phyloP scores from a whole-genome alignment of 2,797 vertebrate species.

The Myioborus melanocephalus region DNA sequence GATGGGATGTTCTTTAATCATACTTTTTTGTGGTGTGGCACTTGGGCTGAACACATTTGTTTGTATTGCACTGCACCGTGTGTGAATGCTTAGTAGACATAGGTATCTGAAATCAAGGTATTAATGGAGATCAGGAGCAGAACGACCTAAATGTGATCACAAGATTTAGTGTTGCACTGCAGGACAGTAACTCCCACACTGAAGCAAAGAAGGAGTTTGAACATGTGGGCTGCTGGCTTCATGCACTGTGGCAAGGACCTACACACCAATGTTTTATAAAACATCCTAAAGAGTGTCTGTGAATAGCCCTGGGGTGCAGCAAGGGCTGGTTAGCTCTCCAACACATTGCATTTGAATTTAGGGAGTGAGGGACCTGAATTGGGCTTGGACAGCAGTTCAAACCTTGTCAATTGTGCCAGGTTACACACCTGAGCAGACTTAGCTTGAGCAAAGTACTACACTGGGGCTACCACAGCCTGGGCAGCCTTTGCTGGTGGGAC shows the following conservation, averaged over 20 bases:
- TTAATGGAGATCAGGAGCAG: not conserved
- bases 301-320: not conserved
- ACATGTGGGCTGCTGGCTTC: not conserved
- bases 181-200: not conserved
- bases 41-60: not conserved
- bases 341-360: not conserved
- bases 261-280: not conserved
- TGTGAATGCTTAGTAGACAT: not conserved
- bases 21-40: not conserved
- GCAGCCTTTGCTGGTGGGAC: not conserved
- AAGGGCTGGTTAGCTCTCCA: not conserved
- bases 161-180: not conserved
- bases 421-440: not conserved
- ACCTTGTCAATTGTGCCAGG: rapidly evolving
- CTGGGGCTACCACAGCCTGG: not conserved
- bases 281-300: not conserved
- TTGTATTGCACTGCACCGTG: not conserved
- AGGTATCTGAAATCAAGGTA: not conserved
- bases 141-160: not conserved
- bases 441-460: not conserved
- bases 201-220: not conserved
- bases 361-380: not conserved
- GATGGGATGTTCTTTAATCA: not conserved
- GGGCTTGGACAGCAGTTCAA: not conserved
- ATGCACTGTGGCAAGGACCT: not conserved